A percentile compares a stretch with the other conserved stretches of the same genome.
Conservation (phyloP, 2,888 invertebrate species). For the Nephrotoma flavescens region DNA sequence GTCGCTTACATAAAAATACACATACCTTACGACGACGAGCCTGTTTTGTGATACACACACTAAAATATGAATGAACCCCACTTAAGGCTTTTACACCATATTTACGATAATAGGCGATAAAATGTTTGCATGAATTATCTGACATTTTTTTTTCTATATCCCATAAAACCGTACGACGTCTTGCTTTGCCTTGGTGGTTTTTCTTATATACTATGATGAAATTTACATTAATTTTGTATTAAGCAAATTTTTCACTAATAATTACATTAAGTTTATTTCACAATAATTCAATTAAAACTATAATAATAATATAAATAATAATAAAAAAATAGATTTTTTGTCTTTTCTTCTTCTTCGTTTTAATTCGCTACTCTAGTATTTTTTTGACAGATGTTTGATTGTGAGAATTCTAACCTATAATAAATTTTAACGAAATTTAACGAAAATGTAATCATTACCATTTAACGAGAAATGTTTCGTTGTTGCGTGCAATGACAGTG, state of each 20-base stretch:
- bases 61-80: constrained; percentile 73
- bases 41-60: constrained; percentile 64
- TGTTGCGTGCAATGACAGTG: not conserved
- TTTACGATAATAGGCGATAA: constrained; percentile 28
- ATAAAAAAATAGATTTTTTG: not conserved
- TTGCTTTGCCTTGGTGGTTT: not conserved
- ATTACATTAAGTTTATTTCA: not conserved
- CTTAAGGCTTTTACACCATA: constrained; percentile 33
- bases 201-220: not conserved
- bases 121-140: constrained; percentile 29
- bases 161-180: not conserved
- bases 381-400: not conserved
- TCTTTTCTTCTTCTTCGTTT: not conserved
- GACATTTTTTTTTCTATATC: constrained; percentile 17
- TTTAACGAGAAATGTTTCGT: not conserved
- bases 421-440: not conserved
- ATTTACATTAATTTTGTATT: not conserved
- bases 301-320: not conserved
- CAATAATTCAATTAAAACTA: not conserved
- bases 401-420: not conserved
- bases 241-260: not conserved
- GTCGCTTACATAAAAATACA: constrained; percentile 2
- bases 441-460: not conserved
- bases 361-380: not conserved
- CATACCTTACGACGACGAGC: constrained; percentile 69